phyloP scores from a whole-genome alignment of 2,113 vertebrate genomes.

The Callocephalon fimbriatum region DNA sequence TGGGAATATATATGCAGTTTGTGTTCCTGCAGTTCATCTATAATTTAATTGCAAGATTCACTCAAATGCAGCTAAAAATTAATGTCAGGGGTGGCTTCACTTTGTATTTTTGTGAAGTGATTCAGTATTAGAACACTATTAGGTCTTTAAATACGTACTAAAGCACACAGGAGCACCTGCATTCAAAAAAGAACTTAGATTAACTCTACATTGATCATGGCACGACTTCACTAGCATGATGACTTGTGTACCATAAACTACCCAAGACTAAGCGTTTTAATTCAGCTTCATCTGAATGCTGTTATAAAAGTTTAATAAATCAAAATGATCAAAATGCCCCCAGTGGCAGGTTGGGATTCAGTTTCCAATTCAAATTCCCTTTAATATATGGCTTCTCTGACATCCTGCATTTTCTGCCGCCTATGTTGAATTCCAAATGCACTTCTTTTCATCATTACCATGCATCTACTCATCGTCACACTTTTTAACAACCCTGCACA shows the following conservation, averaged over 20 bases:
- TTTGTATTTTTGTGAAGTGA: conserved; percentile 19
- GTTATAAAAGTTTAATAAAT: conserved; percentile 86
- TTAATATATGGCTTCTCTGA: conserved; percentile 82
- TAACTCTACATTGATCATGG: conserved; percentile 54
- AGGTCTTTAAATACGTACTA: conserved; percentile 38
- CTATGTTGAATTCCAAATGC: conserved; percentile 78
- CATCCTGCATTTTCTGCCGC: conserved; percentile 74
- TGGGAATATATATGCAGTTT: background rate
- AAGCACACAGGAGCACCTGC: conserved; percentile 2
- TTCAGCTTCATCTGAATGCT: conserved; percentile 77
- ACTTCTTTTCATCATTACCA: conserved; percentile 74
- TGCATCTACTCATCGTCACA: conserved; percentile 61
- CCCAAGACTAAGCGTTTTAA: conserved; percentile 74
- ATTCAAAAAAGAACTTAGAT: conserved; percentile 45
- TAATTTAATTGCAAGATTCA: conserved; percentile 20
- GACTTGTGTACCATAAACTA: conserved; percentile 68
- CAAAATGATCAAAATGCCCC: conserved; percentile 87
- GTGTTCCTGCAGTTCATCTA: background rate
- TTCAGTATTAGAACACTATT: conserved; percentile 18
- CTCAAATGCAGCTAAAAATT: conserved; percentile 29
- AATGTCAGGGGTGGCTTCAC: background rate
- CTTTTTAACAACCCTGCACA: conserved; percentile 70
- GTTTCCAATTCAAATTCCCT: conserved; percentile 85
- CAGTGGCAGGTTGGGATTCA: conserved; percentile 78
- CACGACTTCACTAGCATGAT: background rate